Base-by-base conservation (phyloP, 2,113 vertebrate species). In the Syrmaticus mikado region DNA sequence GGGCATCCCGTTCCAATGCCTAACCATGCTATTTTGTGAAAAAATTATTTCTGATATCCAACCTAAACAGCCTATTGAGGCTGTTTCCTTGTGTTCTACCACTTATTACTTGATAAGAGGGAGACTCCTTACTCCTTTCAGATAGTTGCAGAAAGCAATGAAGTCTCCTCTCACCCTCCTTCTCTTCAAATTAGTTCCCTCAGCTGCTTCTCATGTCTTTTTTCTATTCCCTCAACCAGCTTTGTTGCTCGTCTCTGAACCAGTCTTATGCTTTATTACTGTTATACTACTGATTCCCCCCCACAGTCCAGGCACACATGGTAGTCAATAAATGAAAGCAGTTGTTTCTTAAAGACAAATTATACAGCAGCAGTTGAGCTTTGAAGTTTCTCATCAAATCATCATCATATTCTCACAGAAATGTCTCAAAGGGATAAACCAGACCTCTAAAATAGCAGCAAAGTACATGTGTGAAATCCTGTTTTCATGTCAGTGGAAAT, bases 291-390 rank as follows among this genome's bases (percentile, higher is more conserved):
- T 60, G 13, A 43, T 74, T 75, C 7, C 27, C 32, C 32, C 22
- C n/a, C 46, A 6, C 30, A n/a, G 4, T 30, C 6, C 18, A 22
- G 25, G 11, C 32, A 41, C 18, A 50, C 0, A 2, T n/a, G 41
- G 62, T 2, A 45, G 57, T 15, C 34, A 18, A n/a, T n/a, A 72
- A 88, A 66, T 24, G 27, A 61, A 82, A 80, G 13, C 60, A 68
- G 41, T 32, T 68, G 16, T 52, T 64, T 55, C 25, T 82, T 41
- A 46, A 64, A 36, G 18, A 4, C 11, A 36, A 16, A 25, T 70
- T 30, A 68, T 14, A 64, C 16, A 25, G 48, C 43, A 80, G 79
- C 38, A 80, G 46, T 11, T 11, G 11, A 65, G 40, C 41, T 64
- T 43, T 71, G 40, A 84, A 58, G 41, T 22, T 13, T 15, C 11